These are phyloP conservation scores for Apamea monoglypha DNA, from an alignment of 2,888 invertebrate species.

Conservation along the genomic window DNA sequence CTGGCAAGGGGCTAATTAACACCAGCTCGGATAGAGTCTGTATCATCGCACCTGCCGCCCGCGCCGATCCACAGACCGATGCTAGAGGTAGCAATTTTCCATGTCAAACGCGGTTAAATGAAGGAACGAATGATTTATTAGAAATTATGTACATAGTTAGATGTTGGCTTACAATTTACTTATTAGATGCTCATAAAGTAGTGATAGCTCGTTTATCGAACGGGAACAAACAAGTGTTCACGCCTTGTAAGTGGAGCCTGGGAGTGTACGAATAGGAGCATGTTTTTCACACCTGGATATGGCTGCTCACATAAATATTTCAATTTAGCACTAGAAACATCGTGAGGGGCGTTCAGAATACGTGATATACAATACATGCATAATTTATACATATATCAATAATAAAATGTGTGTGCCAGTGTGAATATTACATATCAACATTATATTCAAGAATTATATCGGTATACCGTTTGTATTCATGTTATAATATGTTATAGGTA, in stretches of 20 bases:
- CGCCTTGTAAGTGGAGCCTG: slow-evolving; percentile 6
- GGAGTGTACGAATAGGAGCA: neutral
- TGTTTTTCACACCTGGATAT: slow-evolving; percentile 25
- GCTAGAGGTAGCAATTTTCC: slow-evolving; percentile 72
- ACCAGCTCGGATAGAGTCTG: slow-evolving; percentile 72
- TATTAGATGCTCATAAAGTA: slow-evolving; percentile 36
- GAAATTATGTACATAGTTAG: slow-evolving; percentile 45
- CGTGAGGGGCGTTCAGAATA: slow-evolving; percentile 10
- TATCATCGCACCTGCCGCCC: slow-evolving; percentile 80
- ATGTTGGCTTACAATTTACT: slow-evolving; percentile 43
- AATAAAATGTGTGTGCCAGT: slow-evolving; percentile 14
- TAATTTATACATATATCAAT: slow-evolving; percentile 12
- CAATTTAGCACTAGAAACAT: slow-evolving; percentile 35
- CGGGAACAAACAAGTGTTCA: slow-evolving; percentile 17
- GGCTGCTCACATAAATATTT: slow-evolving; percentile 28
- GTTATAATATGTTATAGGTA: neutral
- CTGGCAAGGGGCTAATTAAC: slow-evolving; percentile 82
- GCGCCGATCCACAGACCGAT: slow-evolving; percentile 54
- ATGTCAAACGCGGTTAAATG: slow-evolving; percentile 63
- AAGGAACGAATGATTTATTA: slow-evolving; percentile 62
- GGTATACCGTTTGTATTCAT: slow-evolving; percentile 27
- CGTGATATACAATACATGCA: slow-evolving; percentile 9
- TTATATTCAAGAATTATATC: slow-evolving; percentile 15
- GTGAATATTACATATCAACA: neutral
- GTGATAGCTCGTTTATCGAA: slow-evolving; percentile 21